phyloP scores from a whole-genome alignment of 1,140 invertebrate species.

The Formica selysi region DNA sequence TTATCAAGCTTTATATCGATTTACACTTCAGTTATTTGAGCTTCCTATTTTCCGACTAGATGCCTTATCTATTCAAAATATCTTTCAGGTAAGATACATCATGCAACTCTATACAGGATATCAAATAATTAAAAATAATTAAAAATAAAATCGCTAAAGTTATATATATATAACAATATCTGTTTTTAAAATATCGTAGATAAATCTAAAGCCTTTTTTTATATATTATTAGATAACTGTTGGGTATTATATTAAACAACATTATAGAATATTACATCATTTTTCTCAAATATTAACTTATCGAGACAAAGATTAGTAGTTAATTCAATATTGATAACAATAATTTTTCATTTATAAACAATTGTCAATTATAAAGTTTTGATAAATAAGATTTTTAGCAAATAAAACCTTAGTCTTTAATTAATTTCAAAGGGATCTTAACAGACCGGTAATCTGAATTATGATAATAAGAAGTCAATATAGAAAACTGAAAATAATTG shows the following conservation, averaged over 20 bases:
- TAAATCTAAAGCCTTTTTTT: background rate
- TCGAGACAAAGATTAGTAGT: background rate
- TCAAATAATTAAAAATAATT: constrained; percentile 10
- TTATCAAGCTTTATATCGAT: background rate
- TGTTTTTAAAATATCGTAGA: background rate
- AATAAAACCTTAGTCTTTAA: background rate
- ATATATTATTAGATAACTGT: background rate
- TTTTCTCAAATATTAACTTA: background rate
- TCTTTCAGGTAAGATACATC: background rate
- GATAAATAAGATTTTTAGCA: background rate
- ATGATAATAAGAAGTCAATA: background rate
- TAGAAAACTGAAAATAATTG: background rate
- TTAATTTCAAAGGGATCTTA: background rate
- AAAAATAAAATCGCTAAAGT: background rate
- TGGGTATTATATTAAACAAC: background rate
- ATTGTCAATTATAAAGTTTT: background rate
- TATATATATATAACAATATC: background rate
- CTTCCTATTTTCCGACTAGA: background rate
- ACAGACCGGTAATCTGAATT: background rate
- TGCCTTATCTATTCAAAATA: constrained; percentile 10
- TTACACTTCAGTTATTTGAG: background rate
- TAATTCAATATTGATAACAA: background rate
- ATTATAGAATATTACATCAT: background rate
- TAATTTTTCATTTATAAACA: constrained; percentile 23
- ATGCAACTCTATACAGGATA: background rate